These are phyloP conservation scores for Nomada ruficornis DNA, from an alignment of 2,888 invertebrate genomes.

Conservation along the genomic window DNA sequence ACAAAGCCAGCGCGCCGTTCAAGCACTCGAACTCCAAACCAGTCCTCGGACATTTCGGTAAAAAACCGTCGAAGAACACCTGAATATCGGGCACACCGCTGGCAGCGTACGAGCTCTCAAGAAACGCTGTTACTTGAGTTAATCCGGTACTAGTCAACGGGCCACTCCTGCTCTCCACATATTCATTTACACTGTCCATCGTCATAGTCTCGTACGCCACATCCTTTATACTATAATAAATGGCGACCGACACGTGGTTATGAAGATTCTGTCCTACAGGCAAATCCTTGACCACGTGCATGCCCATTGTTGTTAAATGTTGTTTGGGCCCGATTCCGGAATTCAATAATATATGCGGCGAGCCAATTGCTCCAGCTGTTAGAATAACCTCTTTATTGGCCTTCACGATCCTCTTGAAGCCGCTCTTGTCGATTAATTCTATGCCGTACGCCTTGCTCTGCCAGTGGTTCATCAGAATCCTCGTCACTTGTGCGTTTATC, in stretches of 20 bases:
- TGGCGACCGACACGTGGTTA: constrained; percentile 81
- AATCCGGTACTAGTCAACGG: constrained; percentile 83
- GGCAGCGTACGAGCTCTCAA: constrained; percentile 80
- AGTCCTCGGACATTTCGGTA: constrained; percentile 78
- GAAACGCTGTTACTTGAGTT: constrained; percentile 83
- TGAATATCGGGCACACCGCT: constrained; percentile 82
- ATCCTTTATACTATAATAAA: constrained; percentile 78
- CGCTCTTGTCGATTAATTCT: constrained; percentile 83
- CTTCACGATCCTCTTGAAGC: constrained; percentile 80
- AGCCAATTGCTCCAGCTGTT: constrained; percentile 85
- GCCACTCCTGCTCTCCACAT: constrained; percentile 80
- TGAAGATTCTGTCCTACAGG: constrained; percentile 82
- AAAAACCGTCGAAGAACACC: constrained; percentile 84
- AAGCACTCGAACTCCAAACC: constrained; percentile 76
- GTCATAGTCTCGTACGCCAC: constrained; percentile 76
- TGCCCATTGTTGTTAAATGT: constrained; percentile 81
- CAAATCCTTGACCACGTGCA: constrained; percentile 76
- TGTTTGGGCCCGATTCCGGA: constrained; percentile 86
- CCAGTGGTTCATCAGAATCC: constrained; percentile 79
- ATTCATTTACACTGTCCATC: constrained; percentile 80
- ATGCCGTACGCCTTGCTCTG: constrained; percentile 86
- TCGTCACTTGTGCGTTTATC: constrained; percentile 85
- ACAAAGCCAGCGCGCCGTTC: constrained; percentile 71
- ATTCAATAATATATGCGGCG: constrained; percentile 85
- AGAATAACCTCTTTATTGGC: constrained; percentile 85